Evolutionary conservation across 1,140 invertebrate species (phyloP).

Genomic region (Lucilia cuprina): DNA sequence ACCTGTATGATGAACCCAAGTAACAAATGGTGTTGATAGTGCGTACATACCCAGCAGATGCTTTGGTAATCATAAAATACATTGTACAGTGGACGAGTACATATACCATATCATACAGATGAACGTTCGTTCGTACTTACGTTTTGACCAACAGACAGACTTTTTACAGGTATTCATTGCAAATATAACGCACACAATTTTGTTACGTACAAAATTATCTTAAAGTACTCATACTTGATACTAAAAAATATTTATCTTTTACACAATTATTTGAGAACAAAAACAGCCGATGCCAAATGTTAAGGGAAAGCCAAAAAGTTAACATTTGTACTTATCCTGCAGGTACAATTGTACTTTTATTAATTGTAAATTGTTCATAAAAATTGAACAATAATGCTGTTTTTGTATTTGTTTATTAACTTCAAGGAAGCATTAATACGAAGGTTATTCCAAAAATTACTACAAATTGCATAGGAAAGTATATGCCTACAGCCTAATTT

Average conservation of each 20-base stretch:
- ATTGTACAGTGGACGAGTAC: not conserved
- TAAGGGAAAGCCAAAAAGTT: too few species aligned
- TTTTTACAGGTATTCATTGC: not conserved
- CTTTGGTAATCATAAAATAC: conserved; percentile 28
- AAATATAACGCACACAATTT: not conserved
- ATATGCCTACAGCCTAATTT: too few species aligned
- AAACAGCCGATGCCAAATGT: not conserved
- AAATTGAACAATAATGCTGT: too few species aligned
- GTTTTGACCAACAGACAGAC: not conserved
- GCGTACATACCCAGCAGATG: conserved; percentile 23
- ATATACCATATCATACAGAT: conserved; percentile 14
- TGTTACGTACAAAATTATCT: not conserved
- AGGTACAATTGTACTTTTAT: too few species aligned
- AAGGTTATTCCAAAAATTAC: too few species aligned
- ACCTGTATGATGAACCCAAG: conserved; percentile 9
- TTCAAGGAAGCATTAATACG: too few species aligned
- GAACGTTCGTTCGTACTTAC: too few species aligned
- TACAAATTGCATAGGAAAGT: too few species aligned
- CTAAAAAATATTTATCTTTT: not conserved
- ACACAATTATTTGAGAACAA: not conserved
- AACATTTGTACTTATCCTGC: too few species aligned
- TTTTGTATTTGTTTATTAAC: too few species aligned
- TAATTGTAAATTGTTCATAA: too few species aligned
- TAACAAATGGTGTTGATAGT: not conserved
- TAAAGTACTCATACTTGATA: not conserved